Conservation (phyloP, 2,113 vertebrate species). For the Madoqua kirkii region DNA sequence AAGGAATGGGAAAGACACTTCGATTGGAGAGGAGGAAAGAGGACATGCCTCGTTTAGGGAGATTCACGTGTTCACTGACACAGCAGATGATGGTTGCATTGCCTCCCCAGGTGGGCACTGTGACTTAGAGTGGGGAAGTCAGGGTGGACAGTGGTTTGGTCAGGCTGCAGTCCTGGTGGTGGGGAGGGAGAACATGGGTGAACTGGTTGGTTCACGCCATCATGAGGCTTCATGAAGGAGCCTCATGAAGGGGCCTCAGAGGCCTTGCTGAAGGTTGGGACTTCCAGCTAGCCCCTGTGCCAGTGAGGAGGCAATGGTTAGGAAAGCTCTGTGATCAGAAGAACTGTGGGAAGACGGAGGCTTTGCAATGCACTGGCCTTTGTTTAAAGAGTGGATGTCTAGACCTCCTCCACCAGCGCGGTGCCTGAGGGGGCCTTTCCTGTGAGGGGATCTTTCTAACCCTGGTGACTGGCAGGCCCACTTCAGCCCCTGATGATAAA, state of each 20-base stretch:
- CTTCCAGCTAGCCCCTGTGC: background rate
- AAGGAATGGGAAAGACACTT: background rate
- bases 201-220: background rate
- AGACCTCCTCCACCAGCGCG: background rate
- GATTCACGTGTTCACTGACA: background rate
- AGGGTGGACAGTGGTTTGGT: background rate
- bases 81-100: background rate
- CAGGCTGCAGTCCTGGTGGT: background rate
- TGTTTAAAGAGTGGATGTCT: background rate
- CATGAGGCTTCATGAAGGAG: background rate
- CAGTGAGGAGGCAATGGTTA: background rate
- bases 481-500: background rate
- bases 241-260: background rate
- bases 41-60: background rate
- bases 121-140: background rate
- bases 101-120: rapidly evolving
- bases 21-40: background rate
- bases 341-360: background rate
- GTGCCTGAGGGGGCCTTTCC: background rate
- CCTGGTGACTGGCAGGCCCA: background rate
- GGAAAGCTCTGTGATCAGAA: background rate
- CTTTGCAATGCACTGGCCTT: background rate
- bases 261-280: background rate
- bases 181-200: rapidly evolving
- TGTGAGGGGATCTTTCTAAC: background rate